Evolutionary conservation across 2,888 invertebrate genomes (phyloP).

Genomic region (Odiellus spinosus): DNA sequence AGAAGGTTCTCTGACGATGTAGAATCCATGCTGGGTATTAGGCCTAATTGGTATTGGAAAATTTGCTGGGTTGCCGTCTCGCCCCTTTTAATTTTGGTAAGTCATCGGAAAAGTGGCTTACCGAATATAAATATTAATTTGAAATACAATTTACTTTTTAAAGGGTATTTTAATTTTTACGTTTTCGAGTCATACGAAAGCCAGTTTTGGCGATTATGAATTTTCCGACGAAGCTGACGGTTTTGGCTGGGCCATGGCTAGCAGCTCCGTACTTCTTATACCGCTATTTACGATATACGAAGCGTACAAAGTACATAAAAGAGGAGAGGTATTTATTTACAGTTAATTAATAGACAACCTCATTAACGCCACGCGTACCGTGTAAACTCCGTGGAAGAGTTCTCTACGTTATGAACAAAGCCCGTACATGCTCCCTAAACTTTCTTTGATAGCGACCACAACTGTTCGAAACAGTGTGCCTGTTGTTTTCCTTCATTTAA

Average conservation of each 20-base stretch:
- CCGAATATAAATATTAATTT: no score
- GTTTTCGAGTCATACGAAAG: slow-evolving; percentile 77
- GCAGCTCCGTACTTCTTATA: slow-evolving; percentile 54
- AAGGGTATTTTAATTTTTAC: slow-evolving; percentile 92
- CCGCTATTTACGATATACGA: slow-evolving; percentile 3
- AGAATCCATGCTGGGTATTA: slow-evolving; percentile 82
- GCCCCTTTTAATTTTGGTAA: slow-evolving; percentile 81
- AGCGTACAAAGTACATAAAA: background rate
- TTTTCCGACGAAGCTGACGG: slow-evolving; percentile 86
- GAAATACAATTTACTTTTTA: no score
- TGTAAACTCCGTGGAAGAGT: no score
- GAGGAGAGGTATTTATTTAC: slow-evolving; percentile 5
- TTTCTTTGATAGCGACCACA: no score
- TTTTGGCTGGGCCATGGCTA: slow-evolving; percentile 55
- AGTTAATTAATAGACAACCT: no score
- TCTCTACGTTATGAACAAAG: no score
- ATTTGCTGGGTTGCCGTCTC: slow-evolving; percentile 91
- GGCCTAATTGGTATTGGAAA: slow-evolving; percentile 93
- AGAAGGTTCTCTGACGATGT: background rate
- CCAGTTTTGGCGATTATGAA: slow-evolving; percentile 84
- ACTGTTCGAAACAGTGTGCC: no score
- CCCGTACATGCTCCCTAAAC: no score
- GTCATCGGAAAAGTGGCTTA: no score
- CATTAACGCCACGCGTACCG: no score
- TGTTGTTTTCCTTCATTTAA: no score